Percentiles rank a stretch among this genome's conserved stretches.
These are phyloP conservation scores for Hylaeus volcanicus DNA, from an alignment of 1,140 invertebrate species.

Conservation along the genomic window DNA sequence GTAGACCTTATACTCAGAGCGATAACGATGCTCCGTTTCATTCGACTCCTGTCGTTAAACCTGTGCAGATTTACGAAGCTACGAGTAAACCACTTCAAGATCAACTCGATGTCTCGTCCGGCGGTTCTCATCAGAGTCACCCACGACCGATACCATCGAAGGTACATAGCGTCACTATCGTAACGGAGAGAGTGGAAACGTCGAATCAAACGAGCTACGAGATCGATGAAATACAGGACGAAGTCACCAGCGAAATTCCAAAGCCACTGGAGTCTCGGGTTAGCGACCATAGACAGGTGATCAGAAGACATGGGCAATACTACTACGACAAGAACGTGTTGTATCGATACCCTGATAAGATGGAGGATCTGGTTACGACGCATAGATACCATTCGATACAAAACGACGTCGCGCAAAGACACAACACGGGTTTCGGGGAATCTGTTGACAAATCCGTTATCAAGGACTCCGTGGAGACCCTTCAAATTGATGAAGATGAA, in stretches of 20 bases:
- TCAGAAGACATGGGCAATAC: slow-evolving; percentile 73
- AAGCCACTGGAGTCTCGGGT: slow-evolving; percentile 29
- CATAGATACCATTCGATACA: neutral
- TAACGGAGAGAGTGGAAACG: slow-evolving; percentile 38
- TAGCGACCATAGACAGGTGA: neutral
- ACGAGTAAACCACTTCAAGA: neutral
- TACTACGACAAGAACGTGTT: slow-evolving; percentile 82
- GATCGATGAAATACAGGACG: slow-evolving; percentile 11
- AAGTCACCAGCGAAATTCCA: slow-evolving; percentile 43
- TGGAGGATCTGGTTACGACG: slow-evolving; percentile 47
- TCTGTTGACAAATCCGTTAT: neutral
- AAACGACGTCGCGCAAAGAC: neutral
- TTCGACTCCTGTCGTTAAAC: neutral
- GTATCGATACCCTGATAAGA: slow-evolving; percentile 78
- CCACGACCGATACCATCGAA: slow-evolving; percentile 25
- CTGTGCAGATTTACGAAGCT: neutral
- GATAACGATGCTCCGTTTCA: too few species aligned
- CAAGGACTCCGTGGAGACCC: neutral
- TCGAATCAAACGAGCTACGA: neutral
- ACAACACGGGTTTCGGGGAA: neutral
- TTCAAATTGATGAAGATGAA: neutral
- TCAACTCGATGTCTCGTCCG: neutral
- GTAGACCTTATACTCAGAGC: neutral
- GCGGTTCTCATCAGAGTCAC: slow-evolving; percentile 5
- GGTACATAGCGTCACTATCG: slow-evolving; percentile 54